Evolutionary conservation across 1,140 invertebrate genomes (phyloP).

Genomic region (Pomacea maculata): DNA sequence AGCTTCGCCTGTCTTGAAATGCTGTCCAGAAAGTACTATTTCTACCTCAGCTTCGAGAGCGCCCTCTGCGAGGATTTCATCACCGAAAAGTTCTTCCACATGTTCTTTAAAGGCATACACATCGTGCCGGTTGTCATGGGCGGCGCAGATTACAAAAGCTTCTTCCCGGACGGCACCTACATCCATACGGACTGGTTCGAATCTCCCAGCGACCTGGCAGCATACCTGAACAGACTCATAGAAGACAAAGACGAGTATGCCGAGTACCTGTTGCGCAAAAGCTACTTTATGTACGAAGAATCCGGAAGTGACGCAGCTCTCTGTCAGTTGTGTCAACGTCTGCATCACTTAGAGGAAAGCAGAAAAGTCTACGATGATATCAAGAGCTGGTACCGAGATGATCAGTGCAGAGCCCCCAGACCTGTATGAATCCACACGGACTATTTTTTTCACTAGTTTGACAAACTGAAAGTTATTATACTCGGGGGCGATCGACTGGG

Average conservation of each 20-base stretch:
- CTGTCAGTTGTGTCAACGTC: conserved; percentile 19
- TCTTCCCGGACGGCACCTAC: conserved; percentile 73
- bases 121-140: conserved; percentile 79
- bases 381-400: conserved; percentile 15
- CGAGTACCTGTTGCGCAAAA: conserved; percentile 22
- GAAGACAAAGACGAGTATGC: conserved; percentile 18
- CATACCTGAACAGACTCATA: conserved; percentile 16
- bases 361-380: conserved; percentile 8
- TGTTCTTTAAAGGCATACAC: conserved; percentile 31
- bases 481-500: no score
- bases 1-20: conserved; percentile 20
- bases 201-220: conserved; percentile 22
- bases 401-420: conserved; percentile 15
- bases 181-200: conserved; percentile 25
- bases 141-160: conserved; percentile 67
- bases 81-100: conserved; percentile 87
- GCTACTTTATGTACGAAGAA: conserved; percentile 11
- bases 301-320: background rate
- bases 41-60: conserved; percentile 73
- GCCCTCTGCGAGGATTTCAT: conserved; percentile 70
- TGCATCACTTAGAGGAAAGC: conserved; percentile 4
- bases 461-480: no score
- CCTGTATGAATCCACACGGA: no score
- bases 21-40: conserved; percentile 39
- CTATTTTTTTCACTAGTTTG: no score